These are phyloP conservation scores for Chironomus tepperi DNA, from an alignment of 1,140 invertebrate species.

Conservation along the genomic window DNA sequence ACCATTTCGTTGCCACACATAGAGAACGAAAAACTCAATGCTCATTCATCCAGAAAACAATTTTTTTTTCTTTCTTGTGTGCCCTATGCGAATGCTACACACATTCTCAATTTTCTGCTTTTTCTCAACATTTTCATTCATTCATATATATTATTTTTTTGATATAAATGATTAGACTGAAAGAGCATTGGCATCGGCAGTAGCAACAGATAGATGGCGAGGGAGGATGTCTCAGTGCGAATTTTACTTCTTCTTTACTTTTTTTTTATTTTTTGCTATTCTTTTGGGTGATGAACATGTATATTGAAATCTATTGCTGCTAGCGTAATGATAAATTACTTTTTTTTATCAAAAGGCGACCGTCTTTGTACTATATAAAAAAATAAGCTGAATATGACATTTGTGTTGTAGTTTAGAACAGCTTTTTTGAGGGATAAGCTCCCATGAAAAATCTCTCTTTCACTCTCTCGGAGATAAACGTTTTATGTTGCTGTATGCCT, in stretches of 20 bases:
- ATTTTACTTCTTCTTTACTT: background rate
- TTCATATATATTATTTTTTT: background rate
- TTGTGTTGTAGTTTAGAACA: too few species aligned
- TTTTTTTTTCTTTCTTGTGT: background rate
- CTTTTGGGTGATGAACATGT: background rate
- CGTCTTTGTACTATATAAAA: background rate
- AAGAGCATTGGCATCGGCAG: background rate
- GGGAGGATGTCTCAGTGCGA: background rate
- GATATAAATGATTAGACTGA: too few species aligned
- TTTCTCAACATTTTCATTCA: background rate
- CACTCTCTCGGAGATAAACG: too few species aligned
- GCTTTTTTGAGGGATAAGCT: too few species aligned
- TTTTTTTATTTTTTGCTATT: too few species aligned
- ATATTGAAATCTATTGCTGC: background rate
- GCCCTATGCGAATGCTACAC: background rate
- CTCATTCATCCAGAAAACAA: constrained; percentile 2
- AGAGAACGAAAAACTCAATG: background rate
- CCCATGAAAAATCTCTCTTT: too few species aligned
- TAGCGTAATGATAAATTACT: background rate
- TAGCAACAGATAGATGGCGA: background rate
- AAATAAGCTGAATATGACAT: too few species aligned
- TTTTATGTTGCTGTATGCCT: too few species aligned
- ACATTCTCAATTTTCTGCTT: background rate
- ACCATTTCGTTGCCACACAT: background rate
- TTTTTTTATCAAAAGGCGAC: background rate